These are phyloP conservation scores for Rhopalosiphum maidis DNA, from an alignment of 1,140 invertebrate species.

Conservation along the genomic window DNA sequence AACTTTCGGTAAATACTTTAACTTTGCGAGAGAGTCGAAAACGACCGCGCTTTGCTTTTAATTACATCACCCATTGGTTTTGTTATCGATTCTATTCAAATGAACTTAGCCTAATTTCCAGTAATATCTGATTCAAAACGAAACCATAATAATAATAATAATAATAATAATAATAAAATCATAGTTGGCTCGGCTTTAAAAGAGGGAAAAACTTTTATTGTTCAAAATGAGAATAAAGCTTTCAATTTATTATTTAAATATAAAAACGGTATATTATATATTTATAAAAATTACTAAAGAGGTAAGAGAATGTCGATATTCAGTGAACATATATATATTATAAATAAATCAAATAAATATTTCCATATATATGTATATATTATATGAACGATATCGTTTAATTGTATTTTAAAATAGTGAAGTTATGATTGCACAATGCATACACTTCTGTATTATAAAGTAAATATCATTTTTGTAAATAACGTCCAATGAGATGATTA, in stretches of 20 bases:
- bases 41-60: not conserved
- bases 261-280: not conserved
- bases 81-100: constrained; percentile 25
- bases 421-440: not conserved
- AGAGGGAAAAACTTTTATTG: not conserved
- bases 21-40: not conserved
- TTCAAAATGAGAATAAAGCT: constrained; percentile 26
- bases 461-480: not conserved
- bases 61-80: constrained; percentile 11
- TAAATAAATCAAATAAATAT: too few relatives aligned
- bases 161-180: not conserved
- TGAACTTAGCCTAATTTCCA: constrained; percentile 2
- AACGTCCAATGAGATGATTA: not conserved
- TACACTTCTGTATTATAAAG: not conserved
- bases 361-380: not conserved
- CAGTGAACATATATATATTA: not conserved
- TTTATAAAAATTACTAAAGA: not conserved
- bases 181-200: not conserved
- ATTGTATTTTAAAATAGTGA: not conserved
- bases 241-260: not conserved
- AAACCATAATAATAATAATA: not conserved
- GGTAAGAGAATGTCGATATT: not conserved
- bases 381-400: not conserved
- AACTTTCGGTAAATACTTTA: constrained; percentile 39
- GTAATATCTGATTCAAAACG: not conserved